Base-by-base conservation (phyloP, 2,888 invertebrate species). In the Teleogryllus oceanicus region DNA sequence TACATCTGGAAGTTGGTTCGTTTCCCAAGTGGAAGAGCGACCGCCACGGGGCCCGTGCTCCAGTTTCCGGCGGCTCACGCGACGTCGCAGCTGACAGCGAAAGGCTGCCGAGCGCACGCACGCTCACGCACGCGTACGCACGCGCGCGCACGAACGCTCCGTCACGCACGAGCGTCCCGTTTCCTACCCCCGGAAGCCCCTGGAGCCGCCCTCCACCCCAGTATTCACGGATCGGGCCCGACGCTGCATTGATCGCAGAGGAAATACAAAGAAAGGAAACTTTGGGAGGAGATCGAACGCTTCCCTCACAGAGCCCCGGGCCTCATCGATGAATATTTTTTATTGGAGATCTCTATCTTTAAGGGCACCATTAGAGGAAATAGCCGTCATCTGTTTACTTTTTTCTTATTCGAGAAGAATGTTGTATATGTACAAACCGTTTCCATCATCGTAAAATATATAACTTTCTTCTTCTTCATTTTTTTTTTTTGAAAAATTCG, bases 81-180 rank as follows among this genome's bases (percentile, higher is more conserved):
- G 37, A 37, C 37, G 37, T 37, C 37, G 37, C 37, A 37, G 62
- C 62, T n/a, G 62, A 13, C 62, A 62, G n/a, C 62, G n/a, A 62
- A 62, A 62, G 62, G 62, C 62, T 13, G n/a, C 16, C 62, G 62
- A 62, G 62, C n/a, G 62, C 62, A n/a, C 62, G 62, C 62, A 62
- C 16, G 16, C 62, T 3, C n/a, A 62, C 62, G 62, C 62, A 62
- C 62, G 12, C 18, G 4, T 5, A 62, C 62, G 62, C 62, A 62
- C 62, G 62, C 62, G 62, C 62, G 11, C 62, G 62, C 62, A 62
- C 62, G 62, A n/a, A n/a, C n/a, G 62, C 62, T 18, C 62, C 13
- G 62, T 62, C 62, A 62, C 62, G 62, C 62, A 62, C 62, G 62
- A n/a, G n/a, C 62, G n/a, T 62, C 62, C 62, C 62, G 13, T 62